A percentile compares a stretch with the other conserved stretches of the same genome.
phyloP scores from a whole-genome alignment of 2,113 vertebrate genomes.

The Aegotheles bennettii region DNA sequence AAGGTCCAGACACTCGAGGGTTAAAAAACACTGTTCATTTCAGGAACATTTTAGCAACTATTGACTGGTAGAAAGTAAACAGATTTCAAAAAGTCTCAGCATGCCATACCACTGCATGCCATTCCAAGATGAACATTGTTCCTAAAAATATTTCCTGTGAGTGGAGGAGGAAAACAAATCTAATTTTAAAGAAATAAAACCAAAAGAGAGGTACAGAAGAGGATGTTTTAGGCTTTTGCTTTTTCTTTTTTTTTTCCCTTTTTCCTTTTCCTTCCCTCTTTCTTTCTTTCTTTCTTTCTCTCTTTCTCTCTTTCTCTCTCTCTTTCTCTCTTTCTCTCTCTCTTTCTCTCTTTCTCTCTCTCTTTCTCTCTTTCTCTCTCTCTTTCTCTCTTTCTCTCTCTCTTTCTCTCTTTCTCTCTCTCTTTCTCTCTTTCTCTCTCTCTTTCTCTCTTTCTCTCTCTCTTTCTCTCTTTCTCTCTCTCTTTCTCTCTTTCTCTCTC shows the following conservation, averaged over 20 bases:
- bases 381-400: no score
- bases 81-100: slow-evolving; percentile 49
- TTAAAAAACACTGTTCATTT: background rate
- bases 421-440: no score
- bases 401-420: no score
- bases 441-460: no score
- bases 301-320: no score
- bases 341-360: no score
- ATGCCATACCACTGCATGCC: slow-evolving; percentile 51
- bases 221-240: background rate
- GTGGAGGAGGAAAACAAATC: slow-evolving; percentile 48
- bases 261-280: no score
- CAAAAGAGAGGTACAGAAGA: slow-evolving; percentile 15
- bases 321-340: no score
- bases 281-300: no score
- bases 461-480: no score
- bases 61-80: slow-evolving; percentile 44
- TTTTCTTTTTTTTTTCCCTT: background rate
- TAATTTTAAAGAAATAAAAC: slow-evolving; percentile 38
- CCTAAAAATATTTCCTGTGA: slow-evolving; percentile 55
- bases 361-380: no score
- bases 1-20: background rate
- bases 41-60: slow-evolving; percentile 51
- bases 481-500: no score
- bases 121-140: slow-evolving; percentile 50